phyloP scores from a whole-genome alignment of 2,113 vertebrate species.

The rat (Rattus norvegicus) region DNA sequence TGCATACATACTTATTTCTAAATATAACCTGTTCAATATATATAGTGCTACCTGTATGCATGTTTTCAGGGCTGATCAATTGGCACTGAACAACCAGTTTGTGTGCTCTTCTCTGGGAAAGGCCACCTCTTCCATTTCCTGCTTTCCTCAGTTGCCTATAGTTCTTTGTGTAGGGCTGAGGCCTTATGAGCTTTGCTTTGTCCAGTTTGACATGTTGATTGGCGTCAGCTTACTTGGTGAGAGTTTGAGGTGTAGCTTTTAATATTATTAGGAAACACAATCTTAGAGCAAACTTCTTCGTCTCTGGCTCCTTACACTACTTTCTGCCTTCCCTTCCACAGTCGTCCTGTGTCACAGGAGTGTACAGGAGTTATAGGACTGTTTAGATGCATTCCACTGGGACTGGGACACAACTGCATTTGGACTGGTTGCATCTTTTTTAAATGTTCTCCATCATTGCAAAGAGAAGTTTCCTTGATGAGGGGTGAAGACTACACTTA shows the following conservation, averaged over 20 bases:
- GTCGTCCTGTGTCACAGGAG: background rate
- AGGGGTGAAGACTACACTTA: background rate
- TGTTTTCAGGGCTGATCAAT: background rate
- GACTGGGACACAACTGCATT: background rate
- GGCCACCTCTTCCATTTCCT: background rate
- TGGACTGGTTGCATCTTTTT: background rate
- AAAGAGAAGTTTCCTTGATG: background rate
- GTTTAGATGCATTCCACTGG: background rate
- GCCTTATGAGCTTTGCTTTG: background rate
- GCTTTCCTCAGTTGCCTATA: background rate
- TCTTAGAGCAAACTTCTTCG: background rate
- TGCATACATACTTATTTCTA: background rate
- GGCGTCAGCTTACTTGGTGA: background rate
- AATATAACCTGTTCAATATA: background rate
- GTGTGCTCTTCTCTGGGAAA: background rate
- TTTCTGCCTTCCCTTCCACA: background rate
- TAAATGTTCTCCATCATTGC: background rate
- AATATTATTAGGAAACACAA: background rate
- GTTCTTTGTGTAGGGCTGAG: background rate
- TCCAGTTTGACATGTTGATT: background rate
- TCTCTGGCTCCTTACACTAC: background rate
- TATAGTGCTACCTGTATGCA: background rate
- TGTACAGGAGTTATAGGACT: background rate
- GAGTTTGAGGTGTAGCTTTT: background rate
- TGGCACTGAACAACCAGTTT: background rate